Conservation (phyloP, 2,888 invertebrate species). For the Drosophila hamatofila region DNA sequence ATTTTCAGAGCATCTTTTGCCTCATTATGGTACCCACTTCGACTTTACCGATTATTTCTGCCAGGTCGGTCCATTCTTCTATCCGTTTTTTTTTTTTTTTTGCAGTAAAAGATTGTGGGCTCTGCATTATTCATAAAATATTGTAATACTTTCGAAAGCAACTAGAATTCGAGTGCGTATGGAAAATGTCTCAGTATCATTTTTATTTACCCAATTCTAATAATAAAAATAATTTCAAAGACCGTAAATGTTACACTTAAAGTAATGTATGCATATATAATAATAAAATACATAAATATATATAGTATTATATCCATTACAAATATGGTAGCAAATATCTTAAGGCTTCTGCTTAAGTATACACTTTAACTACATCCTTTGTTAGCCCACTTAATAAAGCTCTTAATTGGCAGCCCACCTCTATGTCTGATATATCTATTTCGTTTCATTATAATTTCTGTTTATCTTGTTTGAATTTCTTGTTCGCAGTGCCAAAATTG, state of each 20-base stretch:
- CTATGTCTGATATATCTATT: background rate
- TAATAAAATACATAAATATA: background rate
- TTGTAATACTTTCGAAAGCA: too few species aligned
- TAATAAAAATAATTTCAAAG: background rate
- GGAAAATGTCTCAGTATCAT: too few species aligned
- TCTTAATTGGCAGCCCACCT: background rate
- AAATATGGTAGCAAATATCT: background rate
- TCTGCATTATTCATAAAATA: too few species aligned
- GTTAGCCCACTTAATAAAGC: background rate
- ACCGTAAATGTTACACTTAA: too few species aligned
- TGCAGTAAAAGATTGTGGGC: too few species aligned
- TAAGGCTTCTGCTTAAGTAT: too few species aligned
- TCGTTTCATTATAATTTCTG: background rate
- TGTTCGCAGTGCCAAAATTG: slow-evolving; percentile 20
- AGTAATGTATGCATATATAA: background rate
- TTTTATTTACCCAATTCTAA: background rate
- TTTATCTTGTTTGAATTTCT: slow-evolving; percentile 42
- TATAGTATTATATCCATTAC: background rate
- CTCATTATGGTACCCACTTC: too few species aligned
- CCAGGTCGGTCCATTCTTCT: too few species aligned
- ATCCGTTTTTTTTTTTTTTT: too few species aligned
- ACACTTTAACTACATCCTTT: background rate
- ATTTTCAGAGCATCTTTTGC: too few species aligned
- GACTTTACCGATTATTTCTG: too few species aligned
- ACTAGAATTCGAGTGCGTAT: too few species aligned